Conservation (phyloP, 1,140 invertebrate species). For the Ptiloglossa arizonensis region DNA sequence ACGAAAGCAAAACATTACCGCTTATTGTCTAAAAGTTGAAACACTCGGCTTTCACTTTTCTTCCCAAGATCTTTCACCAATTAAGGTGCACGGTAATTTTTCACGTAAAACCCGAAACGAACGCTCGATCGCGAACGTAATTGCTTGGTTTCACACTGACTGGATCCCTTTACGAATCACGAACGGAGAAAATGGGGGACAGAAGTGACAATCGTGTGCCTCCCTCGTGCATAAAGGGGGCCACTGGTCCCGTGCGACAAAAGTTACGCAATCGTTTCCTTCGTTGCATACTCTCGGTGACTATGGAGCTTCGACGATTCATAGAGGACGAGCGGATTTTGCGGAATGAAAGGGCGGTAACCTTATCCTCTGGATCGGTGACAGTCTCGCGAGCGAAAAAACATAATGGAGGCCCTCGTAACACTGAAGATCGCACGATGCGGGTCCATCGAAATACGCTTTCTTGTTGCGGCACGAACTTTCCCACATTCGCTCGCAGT, state of each 20-base stretch:
- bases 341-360: not conserved
- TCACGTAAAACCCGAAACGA: not conserved
- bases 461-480: not conserved
- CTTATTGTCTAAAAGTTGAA: not conserved
- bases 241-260: too few species aligned
- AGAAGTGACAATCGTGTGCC: not conserved
- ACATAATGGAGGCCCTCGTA: not conserved
- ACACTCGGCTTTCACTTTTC: slow-evolving; percentile 6
- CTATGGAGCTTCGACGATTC: not conserved
- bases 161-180: too few species aligned
- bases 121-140: not conserved
- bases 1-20: not conserved
- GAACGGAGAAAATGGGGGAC: not conserved
- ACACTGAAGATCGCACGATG: not conserved
- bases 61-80: slow-evolving; percentile 10
- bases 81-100: not conserved
- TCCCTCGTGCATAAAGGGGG: too few species aligned
- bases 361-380: not conserved
- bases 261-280: not conserved
- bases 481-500: slow-evolving; percentile 11
- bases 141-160: not conserved
- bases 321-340: not conserved
- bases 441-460: not conserved
- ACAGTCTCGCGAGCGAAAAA: not conserved
- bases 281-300: not conserved